Percentiles rank a stretch among this genome's conserved stretches.
Conservation (phyloP, 2,113 vertebrate genomes). For the Ariopsis seemanni region DNA sequence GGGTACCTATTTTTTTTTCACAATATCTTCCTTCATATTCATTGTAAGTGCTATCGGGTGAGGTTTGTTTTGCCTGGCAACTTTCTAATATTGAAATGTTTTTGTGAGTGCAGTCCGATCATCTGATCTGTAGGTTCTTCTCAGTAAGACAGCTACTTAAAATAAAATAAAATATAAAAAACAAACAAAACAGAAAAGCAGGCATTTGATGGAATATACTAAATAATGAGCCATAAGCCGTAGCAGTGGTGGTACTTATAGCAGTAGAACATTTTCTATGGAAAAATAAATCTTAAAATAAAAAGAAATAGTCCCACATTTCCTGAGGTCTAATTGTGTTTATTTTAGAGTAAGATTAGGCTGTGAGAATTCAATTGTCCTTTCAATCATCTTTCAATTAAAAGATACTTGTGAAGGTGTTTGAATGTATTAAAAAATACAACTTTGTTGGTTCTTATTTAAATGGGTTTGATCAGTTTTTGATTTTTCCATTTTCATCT, state of each 20-base stretch:
- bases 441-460: constrained; percentile 60
- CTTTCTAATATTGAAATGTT: too few relatives aligned
- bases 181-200: background rate
- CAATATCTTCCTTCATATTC: too few relatives aligned
- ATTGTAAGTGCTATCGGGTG: too few relatives aligned
- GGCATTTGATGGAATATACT: background rate
- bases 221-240: background rate
- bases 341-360: constrained; percentile 60
- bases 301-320: constrained; percentile 5
- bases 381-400: constrained; percentile 57
- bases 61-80: too few relatives aligned
- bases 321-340: constrained; percentile 62
- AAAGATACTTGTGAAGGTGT: constrained; percentile 54
- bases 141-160: background rate
- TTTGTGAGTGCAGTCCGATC: too few relatives aligned
- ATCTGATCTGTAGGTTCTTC: background rate
- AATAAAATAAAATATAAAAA: too few relatives aligned
- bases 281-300: background rate
- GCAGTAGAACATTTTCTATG: background rate
- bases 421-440: constrained; percentile 46
- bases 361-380: constrained; percentile 64
- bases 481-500: constrained; percentile 45
- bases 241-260: background rate
- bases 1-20: too few relatives aligned
- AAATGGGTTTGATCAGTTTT: constrained; percentile 54